These are phyloP conservation scores for Patiria pectinifera DNA, from an alignment of 53 echinoderm and acorn worm species.

Conservation along the genomic window DNA sequence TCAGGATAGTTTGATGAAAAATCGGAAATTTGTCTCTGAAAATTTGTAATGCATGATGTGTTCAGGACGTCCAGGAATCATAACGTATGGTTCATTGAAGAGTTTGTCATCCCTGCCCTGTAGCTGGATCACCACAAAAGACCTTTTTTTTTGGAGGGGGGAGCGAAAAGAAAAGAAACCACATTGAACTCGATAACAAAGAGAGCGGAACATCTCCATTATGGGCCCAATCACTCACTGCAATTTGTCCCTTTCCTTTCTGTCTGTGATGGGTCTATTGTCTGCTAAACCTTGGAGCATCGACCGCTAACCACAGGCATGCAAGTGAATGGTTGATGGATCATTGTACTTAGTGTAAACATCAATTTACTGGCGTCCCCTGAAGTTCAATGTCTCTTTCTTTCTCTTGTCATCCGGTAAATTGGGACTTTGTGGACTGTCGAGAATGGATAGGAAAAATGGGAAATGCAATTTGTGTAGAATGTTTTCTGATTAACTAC, in stretches of 20 bases:
- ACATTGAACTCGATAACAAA: not conserved
- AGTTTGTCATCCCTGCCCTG: not conserved
- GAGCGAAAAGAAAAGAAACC: not conserved
- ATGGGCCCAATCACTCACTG: not conserved
- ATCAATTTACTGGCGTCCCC: not conserved
- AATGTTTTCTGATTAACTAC: not conserved
- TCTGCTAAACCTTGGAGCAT: constrained; percentile 19
- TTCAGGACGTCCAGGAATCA: not conserved
- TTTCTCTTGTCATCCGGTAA: not conserved
- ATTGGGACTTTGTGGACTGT: not conserved
- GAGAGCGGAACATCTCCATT: constrained; percentile 13
- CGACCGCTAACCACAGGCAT: constrained; percentile 23
- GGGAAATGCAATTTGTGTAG: not conserved
- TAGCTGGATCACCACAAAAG: not conserved
- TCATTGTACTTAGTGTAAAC: not conserved
- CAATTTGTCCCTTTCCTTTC: not conserved
- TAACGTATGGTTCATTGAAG: not conserved
- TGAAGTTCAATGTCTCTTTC: constrained; percentile 6
- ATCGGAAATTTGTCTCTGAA: no score
- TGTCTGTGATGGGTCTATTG: constrained; percentile 9
- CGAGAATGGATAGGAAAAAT: not conserved
- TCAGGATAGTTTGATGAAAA: no score
- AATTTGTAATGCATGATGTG: no score
- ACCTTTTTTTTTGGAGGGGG: no score
- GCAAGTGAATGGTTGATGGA: not conserved